Conservation (phyloP, 2,797 vertebrate species). For the Balearica regulorum region DNA sequence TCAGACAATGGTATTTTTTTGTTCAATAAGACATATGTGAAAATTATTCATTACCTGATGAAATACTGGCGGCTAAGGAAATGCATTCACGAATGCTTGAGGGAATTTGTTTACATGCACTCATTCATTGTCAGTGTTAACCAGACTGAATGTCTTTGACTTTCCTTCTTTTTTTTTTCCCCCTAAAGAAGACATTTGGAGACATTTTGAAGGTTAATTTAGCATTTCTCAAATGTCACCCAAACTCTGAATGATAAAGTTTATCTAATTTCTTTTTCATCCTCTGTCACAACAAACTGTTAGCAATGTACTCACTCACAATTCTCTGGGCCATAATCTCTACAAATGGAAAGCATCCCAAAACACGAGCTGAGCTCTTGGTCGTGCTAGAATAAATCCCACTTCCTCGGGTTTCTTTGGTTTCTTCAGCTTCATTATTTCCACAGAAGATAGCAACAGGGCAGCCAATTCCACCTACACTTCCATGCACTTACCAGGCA, state of each 20-base stretch:
- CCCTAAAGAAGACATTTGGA: constrained; percentile 1
- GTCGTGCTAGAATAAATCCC: not conserved
- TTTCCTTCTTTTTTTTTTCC: not conserved
- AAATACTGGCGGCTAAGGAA: not conserved
- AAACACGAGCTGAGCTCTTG: not conserved
- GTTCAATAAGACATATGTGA: not conserved
- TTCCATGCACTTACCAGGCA: not conserved
- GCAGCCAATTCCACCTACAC: not conserved
- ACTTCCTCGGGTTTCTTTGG: not conserved
- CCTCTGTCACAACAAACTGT: not conserved
- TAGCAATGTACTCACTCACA: not conserved
- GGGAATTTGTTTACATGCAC: constrained; percentile 7
- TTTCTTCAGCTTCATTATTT: not conserved
- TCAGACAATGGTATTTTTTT: not conserved
- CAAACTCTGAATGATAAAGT: not conserved
- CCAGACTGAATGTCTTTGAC: not conserved
- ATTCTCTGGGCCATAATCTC: not conserved
- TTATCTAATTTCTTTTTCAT: not conserved
- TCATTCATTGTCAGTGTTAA: not conserved
- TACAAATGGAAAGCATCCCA: not conserved
- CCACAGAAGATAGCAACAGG: not conserved
- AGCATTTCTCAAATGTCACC: constrained; percentile 34
- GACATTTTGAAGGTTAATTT: constrained; percentile 33
- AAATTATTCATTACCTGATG: constrained; percentile 11
- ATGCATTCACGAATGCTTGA: not conserved